Conservation (phyloP, 1,140 invertebrate species). For the Aphelenchoides besseyi region DNA sequence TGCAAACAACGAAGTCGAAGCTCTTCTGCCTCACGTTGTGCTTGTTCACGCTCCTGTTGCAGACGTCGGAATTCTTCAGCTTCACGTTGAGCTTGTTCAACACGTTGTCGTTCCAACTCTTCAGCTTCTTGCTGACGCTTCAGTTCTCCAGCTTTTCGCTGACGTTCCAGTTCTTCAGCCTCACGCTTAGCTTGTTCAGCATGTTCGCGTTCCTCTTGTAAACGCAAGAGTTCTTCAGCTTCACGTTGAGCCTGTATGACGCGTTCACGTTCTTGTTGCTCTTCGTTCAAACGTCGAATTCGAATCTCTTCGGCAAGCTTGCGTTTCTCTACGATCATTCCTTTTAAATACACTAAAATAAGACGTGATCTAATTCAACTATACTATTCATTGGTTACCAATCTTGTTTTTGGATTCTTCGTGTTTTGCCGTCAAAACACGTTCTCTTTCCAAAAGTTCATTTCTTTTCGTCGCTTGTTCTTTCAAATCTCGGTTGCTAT, state of each 20-base stretch:
- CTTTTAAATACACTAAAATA: too few species aligned
- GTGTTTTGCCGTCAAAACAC: too few species aligned
- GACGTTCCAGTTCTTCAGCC: neutral
- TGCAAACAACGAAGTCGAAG: neutral
- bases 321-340: neutral
- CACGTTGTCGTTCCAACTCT: neutral
- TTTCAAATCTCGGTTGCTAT: too few species aligned
- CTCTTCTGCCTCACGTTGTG: neutral
- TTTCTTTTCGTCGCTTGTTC: too few species aligned
- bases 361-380: too few species aligned
- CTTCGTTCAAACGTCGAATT: neutral
- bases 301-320: neutral
- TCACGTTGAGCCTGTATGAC: neutral
- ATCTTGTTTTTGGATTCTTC: too few species aligned
- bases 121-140: neutral
- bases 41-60: neutral
- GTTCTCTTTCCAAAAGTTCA: too few species aligned
- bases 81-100: neutral
- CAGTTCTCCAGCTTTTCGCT: neutral
- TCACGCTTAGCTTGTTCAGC: neutral
- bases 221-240: neutral
- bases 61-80: neutral
- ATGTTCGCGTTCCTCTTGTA: neutral
- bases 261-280: neutral
- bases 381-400: too few species aligned